phyloP scores from a whole-genome alignment of 1,140 invertebrate species.

The Drosophila biarmipes region DNA sequence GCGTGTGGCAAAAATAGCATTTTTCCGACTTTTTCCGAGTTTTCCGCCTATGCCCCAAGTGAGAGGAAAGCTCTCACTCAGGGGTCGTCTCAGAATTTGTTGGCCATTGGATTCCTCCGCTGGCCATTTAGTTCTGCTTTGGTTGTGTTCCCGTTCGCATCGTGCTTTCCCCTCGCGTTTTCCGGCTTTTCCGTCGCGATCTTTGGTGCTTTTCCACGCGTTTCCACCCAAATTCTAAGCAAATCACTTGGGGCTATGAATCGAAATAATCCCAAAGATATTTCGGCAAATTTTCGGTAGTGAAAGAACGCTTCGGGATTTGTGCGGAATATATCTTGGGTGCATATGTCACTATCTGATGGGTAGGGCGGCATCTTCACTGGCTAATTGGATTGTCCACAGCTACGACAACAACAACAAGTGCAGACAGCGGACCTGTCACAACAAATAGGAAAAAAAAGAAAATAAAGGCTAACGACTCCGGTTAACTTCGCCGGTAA shows the following conservation, averaged over 20 bases:
- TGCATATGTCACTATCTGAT: slow-evolving; percentile 16
- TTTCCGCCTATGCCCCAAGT: slow-evolving; percentile 42
- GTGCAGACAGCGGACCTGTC: slow-evolving; percentile 43
- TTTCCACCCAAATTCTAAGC: slow-evolving; percentile 18
- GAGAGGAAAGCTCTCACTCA: slow-evolving; percentile 47
- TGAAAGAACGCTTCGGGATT: slow-evolving; percentile 10
- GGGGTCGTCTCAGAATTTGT: slow-evolving; percentile 26
- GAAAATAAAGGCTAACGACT: slow-evolving; percentile 35
- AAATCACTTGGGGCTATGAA: slow-evolving; percentile 7
- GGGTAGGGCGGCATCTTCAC: slow-evolving; percentile 36
- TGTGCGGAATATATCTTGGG: slow-evolving; percentile 15
- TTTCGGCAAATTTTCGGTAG: slow-evolving; percentile 12
- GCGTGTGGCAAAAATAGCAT: slow-evolving; percentile 57
- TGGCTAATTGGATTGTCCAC: slow-evolving; percentile 78
- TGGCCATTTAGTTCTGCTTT: slow-evolving; percentile 67
- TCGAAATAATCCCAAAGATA: slow-evolving; percentile 15
- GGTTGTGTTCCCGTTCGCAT: slow-evolving; percentile 68
- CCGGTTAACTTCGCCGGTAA: slow-evolving; percentile 68
- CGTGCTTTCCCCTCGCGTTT: slow-evolving; percentile 42
- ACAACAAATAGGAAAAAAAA: slow-evolving; percentile 46
- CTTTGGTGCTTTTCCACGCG: slow-evolving; percentile 22
- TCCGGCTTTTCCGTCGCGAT: slow-evolving; percentile 31
- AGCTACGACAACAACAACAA: slow-evolving; percentile 20
- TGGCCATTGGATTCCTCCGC: slow-evolving; percentile 41
- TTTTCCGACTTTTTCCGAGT: slow-evolving; percentile 37